These are phyloP conservation scores for Sardinella longiceps DNA, from an alignment of 2,797 vertebrate genomes.

Conservation along the genomic window DNA sequence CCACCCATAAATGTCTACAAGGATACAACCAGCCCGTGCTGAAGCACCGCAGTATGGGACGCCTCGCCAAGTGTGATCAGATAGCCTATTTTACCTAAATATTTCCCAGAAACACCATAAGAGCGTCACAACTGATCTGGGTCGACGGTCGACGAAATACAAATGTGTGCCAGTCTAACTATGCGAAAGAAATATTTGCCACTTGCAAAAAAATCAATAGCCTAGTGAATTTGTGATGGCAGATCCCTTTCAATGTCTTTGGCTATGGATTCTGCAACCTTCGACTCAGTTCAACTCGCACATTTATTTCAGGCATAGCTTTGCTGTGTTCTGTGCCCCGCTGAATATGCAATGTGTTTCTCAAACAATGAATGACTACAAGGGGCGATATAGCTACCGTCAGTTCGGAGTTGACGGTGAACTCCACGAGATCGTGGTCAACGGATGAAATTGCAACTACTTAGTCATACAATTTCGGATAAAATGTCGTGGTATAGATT, in stretches of 20 bases:
- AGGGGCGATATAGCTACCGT: background rate
- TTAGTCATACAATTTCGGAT: background rate
- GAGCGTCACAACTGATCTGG: background rate
- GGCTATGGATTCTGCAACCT: background rate
- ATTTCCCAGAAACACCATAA: background rate
- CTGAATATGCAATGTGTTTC: background rate
- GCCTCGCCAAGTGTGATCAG: background rate
- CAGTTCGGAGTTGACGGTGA: slow-evolving; percentile 10
- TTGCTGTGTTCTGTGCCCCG: background rate
- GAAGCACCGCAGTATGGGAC: slow-evolving; percentile 33
- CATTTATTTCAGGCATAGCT: background rate
- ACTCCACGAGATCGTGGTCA: background rate
- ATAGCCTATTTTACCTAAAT: background rate
- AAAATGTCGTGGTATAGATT: background rate
- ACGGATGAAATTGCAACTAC: background rate
- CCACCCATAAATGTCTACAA: background rate
- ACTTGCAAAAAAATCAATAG: background rate
- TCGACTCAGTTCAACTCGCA: background rate
- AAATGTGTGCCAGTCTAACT: background rate
- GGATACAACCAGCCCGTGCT: slow-evolving; percentile 21
- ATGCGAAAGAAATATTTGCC: background rate
- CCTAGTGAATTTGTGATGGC: background rate
- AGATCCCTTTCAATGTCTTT: background rate
- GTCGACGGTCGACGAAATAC: background rate
- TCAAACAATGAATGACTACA: background rate